Evolutionary conservation across 92 coral and sea anemone genomes (phyloP), one percentile per base, ranked within the genome.

Genomic region (Zoanthus solanderi): DNA sequence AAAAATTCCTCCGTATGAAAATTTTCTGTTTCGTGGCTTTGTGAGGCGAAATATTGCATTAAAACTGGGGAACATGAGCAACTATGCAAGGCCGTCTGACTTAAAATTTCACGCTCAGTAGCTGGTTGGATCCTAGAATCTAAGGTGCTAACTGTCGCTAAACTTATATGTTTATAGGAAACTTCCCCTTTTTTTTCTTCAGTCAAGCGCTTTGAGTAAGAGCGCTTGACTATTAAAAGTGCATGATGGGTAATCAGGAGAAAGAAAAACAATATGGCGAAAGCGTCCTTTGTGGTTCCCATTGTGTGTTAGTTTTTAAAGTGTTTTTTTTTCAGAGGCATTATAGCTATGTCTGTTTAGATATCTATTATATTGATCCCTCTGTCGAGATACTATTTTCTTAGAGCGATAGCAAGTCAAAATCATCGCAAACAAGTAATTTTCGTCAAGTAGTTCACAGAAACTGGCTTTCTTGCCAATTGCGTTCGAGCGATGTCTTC

Each of bases 201-300:
- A 37, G 1, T 0, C 42, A 37, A 37, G 42, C 2, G 42, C 42
- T 37, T 0, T 0, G 0, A 37, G 0, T 37, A 37, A 37, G 0
- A 37, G 42, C 42, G 0, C 54, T 50, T 50, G 54, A 50, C 54
- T 5, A 50, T 50, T 50, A 9, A 50, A 50, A 68, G 42, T 68
- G 73, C 32, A 68, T 68, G 37, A 18, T 68, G 73, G 73, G 73
- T 68, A 18, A 68, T 68, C 73, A 18, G 73, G 73, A 29, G 37
- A 68, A 18, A 18, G 34, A 2, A 14, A 68, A 18, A 5, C 34
- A 23, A 68, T 18, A 13, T 68, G 73, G 73, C 73, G 42, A 29
- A 68, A 23, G 42, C 15, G n/a, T 30, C 74, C 11, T 6, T 11
- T 23, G 0, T 5, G 44, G 74, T 68, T 30, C 30, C 30, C 30